These are phyloP conservation scores for Doryteuthis pealeii DNA, from an alignment of 1,140 invertebrate genomes.

Conservation along the genomic window DNA sequence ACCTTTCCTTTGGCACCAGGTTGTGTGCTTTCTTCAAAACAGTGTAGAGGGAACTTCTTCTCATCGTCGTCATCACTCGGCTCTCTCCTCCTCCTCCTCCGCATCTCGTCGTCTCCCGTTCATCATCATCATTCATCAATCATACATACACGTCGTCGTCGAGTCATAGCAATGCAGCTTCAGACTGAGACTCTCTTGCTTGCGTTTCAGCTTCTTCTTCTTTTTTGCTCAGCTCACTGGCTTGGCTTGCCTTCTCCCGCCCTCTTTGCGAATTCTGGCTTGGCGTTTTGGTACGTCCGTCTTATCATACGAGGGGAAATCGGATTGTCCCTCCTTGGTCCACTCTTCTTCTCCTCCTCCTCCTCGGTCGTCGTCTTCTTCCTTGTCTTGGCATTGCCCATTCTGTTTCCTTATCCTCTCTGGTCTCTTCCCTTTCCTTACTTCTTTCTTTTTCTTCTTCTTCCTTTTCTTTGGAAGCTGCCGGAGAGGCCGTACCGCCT, in stretches of 20 bases:
- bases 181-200: too few relatives aligned
- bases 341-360: neutral
- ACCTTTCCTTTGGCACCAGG: slow-evolving; percentile 1
- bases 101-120: slow-evolving; percentile 20
- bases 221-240: slow-evolving; percentile 10
- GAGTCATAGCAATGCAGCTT: neutral
- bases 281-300: slow-evolving; percentile 8
- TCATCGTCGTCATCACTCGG: neutral
- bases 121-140: neutral
- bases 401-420: slow-evolving; percentile 3
- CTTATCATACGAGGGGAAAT: neutral
- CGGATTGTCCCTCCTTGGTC: too few relatives aligned
- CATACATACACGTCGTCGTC: neutral
- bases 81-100: slow-evolving; percentile 10
- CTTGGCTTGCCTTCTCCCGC: slow-evolving; percentile 14
- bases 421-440: slow-evolving; percentile 19
- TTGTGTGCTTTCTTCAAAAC: slow-evolving; percentile 12
- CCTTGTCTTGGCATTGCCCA: too few relatives aligned
- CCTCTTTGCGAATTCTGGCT: slow-evolving; percentile 9
- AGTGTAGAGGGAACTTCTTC: neutral
- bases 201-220: slow-evolving; percentile 13
- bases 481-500: neutral
- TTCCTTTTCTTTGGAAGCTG: neutral
- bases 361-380: slow-evolving; percentile 11
- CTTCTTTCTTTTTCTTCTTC: slow-evolving; percentile 21